These are phyloP conservation scores for Gallinago stenura DNA, from an alignment of 2,797 vertebrate genomes.

Conservation along the genomic window DNA sequence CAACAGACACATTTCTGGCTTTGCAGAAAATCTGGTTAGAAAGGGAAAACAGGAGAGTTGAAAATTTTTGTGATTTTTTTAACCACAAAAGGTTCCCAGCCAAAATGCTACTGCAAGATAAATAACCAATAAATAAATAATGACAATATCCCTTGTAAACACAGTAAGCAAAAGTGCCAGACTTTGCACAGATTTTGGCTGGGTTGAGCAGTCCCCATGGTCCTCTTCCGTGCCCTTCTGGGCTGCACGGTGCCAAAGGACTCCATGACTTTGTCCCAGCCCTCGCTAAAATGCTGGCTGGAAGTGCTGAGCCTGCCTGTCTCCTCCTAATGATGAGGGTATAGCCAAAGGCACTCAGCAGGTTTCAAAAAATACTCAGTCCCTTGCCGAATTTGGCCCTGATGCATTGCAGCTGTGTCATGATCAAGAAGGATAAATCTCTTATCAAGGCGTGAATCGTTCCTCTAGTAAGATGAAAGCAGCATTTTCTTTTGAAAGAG, in stretches of 20 bases:
- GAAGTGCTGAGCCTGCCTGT: not conserved
- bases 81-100: not conserved
- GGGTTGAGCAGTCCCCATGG: not conserved
- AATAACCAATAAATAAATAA: conserved; percentile 29
- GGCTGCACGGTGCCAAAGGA: conserved; percentile 34
- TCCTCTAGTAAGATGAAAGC: not conserved
- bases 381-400: not conserved
- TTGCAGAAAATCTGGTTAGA: not conserved
- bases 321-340: not conserved
- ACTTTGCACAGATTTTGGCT: conserved; percentile 30
- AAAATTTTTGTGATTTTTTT: not conserved
- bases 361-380: not conserved
- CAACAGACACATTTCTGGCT: not conserved
- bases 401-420: not conserved
- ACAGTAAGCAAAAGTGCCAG: conserved; percentile 10
- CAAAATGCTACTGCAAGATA: not conserved
- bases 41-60: not conserved
- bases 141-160: not conserved
- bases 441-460: not conserved
- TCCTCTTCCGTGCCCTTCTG: conserved; percentile 5
- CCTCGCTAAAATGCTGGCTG: not conserved
- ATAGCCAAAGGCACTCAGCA: not conserved
- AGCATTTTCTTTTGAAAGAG: not conserved
- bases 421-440: not conserved
- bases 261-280: not conserved